Evolutionary conservation across 2,797 vertebrate species (phyloP).

Genomic region (Cephalopachus bancanus): DNA sequence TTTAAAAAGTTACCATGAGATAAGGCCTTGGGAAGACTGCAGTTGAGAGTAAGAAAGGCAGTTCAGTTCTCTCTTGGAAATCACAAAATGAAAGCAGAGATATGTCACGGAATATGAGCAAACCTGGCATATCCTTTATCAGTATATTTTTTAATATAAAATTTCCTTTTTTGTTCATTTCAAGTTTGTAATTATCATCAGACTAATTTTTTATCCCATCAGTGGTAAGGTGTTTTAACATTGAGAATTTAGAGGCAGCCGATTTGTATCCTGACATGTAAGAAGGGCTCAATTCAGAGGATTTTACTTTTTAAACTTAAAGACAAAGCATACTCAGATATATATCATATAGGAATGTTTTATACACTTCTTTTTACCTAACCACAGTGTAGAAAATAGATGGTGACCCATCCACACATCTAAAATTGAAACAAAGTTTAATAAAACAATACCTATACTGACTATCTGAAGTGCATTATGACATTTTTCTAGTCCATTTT

Average conservation of each 20-base stretch:
- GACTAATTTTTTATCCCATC: constrained; percentile 17
- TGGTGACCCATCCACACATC: not conserved
- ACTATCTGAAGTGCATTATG: not conserved
- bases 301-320: constrained; percentile 22
- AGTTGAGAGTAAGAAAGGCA: not conserved
- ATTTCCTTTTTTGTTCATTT: not conserved
- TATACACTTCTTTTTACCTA: constrained; percentile 8
- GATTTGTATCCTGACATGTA: not conserved
- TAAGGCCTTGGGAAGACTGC: not conserved
- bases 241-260: not conserved
- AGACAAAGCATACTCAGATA: not conserved
- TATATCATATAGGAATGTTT: not conserved
- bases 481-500: not conserved
- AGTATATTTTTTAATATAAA: not conserved
- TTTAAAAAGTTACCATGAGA: not conserved
- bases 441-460: not conserved
- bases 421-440: not conserved
- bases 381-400: not conserved
- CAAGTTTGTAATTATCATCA: not conserved
- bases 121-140: not conserved
- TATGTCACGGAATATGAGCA: not conserved
- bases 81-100: not conserved
- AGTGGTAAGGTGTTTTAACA: constrained; percentile 1
- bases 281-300: not conserved
- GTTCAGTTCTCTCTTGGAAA: not conserved